A percentile compares a stretch with the other conserved stretches of the same genome.
These are phyloP conservation scores for Mastigias papua DNA, from an alignment of 30 jellyfish, hydroid and myxozoan species.

Conservation along the genomic window DNA sequence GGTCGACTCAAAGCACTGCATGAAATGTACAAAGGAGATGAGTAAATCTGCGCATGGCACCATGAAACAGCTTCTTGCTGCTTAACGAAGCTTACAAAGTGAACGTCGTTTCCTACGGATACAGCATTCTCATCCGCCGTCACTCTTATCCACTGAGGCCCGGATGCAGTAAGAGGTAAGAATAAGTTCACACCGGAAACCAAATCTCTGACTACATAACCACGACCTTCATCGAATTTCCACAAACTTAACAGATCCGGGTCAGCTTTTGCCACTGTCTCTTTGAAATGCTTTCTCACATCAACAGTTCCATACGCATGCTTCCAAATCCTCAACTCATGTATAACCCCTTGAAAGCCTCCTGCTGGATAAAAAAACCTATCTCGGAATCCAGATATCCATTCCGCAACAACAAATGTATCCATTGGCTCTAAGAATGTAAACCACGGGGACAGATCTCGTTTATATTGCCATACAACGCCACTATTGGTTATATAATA, in stretches of 20 bases:
- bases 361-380: conserved; percentile 55
- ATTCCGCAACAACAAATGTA: conserved; percentile 64
- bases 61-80: conserved; percentile 53
- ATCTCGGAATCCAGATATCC: conserved; percentile 71
- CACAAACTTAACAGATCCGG: conserved; percentile 46
- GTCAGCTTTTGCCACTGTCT: background rate
- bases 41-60: conserved; percentile 63
- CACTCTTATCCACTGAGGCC: conserved; percentile 71
- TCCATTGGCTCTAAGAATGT: conserved; percentile 55
- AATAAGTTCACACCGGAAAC: conserved; percentile 48
- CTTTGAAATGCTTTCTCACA: conserved; percentile 9
- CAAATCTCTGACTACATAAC: conserved; percentile 43
- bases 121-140: conserved; percentile 37
- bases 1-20: conserved; percentile 59
- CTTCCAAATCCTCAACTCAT: conserved; percentile 64
- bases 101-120: conserved; percentile 59
- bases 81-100: conserved; percentile 9
- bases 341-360: conserved; percentile 54
- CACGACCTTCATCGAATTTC: conserved; percentile 71
- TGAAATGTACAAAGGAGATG: conserved; percentile 51
- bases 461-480: conserved; percentile 21
- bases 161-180: conserved; percentile 48
- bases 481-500: conserved; percentile 55
- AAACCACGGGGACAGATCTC: conserved; percentile 58
- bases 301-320: conserved; percentile 70